These are phyloP conservation scores for Rhopalosiphum maidis DNA, from an alignment of 1,140 invertebrate species.

Conservation along the genomic window DNA sequence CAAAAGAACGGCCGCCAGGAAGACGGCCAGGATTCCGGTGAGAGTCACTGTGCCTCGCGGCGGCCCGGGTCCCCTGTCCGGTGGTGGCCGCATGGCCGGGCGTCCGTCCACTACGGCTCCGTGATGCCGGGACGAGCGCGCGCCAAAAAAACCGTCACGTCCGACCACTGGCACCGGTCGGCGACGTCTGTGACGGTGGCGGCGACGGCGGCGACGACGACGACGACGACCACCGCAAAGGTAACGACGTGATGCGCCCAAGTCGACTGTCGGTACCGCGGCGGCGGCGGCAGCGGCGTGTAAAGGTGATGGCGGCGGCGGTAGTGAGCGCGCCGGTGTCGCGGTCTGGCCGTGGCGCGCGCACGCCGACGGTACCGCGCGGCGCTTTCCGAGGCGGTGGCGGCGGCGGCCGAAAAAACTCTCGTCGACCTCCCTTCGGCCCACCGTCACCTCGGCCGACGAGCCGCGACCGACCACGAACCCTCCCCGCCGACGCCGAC, in stretches of 20 bases:
- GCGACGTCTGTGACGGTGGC: background rate
- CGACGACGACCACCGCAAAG: too few species aligned
- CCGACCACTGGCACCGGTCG: constrained; percentile 14
- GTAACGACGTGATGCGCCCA: background rate
- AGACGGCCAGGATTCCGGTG: background rate
- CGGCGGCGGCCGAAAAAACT: constrained; percentile 30
- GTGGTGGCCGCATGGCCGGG: constrained; percentile 31
- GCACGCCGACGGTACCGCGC: background rate
- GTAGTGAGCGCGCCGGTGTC: background rate
- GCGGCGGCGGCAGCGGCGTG: background rate
- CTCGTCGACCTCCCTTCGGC: background rate
- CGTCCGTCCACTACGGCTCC: background rate
- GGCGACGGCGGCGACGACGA: background rate
- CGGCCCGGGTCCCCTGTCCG: background rate
- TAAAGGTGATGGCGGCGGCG: background rate
- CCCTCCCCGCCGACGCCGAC: too few species aligned
- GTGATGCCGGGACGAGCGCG: background rate
- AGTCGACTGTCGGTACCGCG: constrained; percentile 34
- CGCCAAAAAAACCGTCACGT: background rate
- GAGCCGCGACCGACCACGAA: background rate
- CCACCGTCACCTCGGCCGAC: background rate
- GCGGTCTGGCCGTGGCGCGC: background rate
- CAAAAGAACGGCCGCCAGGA: background rate
- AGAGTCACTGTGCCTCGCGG: background rate
- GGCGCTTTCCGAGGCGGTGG: background rate